A percentile compares a stretch with the other conserved stretches of the same genome.
Conservation (phyloP, 30 jellyfish, hydroid and myxozoan species). For the Chrysaora quinquecirrha region DNA sequence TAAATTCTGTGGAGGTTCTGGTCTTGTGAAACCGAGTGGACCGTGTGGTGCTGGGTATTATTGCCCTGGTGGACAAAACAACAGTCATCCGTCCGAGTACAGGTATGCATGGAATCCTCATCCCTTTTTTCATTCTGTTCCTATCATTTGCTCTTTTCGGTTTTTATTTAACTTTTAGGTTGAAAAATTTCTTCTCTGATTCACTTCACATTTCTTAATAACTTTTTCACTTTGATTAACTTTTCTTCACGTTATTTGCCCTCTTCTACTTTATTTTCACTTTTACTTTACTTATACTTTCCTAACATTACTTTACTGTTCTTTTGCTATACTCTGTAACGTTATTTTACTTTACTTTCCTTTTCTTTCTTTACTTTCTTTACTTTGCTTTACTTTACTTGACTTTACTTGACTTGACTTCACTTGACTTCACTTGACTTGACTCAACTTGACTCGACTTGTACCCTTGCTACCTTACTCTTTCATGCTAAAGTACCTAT, state of each 20-base stretch:
- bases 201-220: too few relatives aligned
- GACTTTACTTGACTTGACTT: not conserved
- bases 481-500: too few relatives aligned
- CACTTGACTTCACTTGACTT: too few relatives aligned
- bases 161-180: too few relatives aligned
- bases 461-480: too few relatives aligned
- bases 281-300: not conserved
- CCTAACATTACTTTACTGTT: not conserved
- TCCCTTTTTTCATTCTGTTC: too few relatives aligned
- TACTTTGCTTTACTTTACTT: not conserved
- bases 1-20: conserved; percentile 76
- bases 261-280: not conserved
- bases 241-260: not conserved
- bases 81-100: conserved; percentile 74
- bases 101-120: too few relatives aligned
- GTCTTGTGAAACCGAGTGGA: conserved; percentile 80
- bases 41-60: conserved; percentile 89
- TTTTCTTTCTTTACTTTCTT: not conserved
- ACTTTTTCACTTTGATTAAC: not conserved
- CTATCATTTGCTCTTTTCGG: not conserved
- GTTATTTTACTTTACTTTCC: not conserved
- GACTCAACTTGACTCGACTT: too few relatives aligned
- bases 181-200: too few relatives aligned
- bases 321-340: not conserved
- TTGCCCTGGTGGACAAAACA: conserved; percentile 94